phyloP scores from a whole-genome alignment of 2,113 vertebrate species.

The Loxodonta africana region DNA sequence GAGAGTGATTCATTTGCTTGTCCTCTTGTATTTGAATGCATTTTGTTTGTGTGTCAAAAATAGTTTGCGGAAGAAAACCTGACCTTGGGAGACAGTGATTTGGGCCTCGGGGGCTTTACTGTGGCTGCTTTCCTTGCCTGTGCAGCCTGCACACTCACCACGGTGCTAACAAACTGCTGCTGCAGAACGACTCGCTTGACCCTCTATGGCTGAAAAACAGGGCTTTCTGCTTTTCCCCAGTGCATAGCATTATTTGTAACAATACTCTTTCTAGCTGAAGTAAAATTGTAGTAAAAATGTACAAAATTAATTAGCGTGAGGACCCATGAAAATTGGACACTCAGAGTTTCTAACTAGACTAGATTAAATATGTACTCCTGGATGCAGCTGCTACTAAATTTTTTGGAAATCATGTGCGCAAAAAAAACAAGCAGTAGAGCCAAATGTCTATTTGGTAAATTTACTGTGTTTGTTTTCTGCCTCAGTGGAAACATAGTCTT shows the following conservation, averaged over 20 bases:
- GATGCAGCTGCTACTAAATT: neutral
- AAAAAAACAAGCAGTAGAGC: neutral
- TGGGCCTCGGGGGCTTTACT: neutral
- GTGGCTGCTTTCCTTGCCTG: rapidly evolving
- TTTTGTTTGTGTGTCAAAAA: conserved; percentile 51
- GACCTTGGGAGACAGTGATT: neutral
- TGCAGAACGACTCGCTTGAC: neutral
- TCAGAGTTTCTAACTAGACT: conserved; percentile 2
- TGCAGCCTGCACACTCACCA: neutral
- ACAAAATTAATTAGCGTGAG: conserved; percentile 4
- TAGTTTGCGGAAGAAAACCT: conserved; percentile 26
- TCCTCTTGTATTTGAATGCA: conserved; percentile 8
- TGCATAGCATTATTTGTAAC: neutral
- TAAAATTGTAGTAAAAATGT: neutral
- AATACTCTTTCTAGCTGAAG: neutral
- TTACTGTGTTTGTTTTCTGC: neutral
- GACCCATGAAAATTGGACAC: conserved; percentile 25
- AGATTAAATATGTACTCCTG: conserved; percentile 49
- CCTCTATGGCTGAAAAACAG: neutral
- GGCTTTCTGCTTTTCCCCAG: neutral
- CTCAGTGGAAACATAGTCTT: conserved; percentile 44
- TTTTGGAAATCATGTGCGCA: conserved; percentile 51
- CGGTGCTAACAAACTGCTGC: neutral
- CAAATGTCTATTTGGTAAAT: conserved; percentile 43
- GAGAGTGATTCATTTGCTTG: conserved; percentile 3